Evolutionary conservation across 2,113 vertebrate species (phyloP), one percentile per base, ranked within the genome.

Genomic region (Myotis yumanensis): DNA sequence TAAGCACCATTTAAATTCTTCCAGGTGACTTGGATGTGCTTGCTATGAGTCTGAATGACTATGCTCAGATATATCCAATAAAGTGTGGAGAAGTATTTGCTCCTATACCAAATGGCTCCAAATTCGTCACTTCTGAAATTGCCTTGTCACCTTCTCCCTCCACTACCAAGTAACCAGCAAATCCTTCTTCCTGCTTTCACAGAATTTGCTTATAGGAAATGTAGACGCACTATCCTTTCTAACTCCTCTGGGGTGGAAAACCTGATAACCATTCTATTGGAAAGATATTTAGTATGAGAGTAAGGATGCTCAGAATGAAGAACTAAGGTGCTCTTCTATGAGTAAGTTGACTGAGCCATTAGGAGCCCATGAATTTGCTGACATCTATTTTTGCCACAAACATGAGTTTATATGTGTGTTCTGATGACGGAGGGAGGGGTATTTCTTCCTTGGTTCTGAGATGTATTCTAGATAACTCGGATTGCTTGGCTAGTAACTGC

Each of bases 1-100:
- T 94, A 75, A 85, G 40, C 22, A 86, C 16, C 62, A 88, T 75
- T 87, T 89, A 89, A 91, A 88, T 48, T 64, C 72, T 91, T 71
- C 46, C 16, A n/a, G 8, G 6, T 85, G 28, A 85, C 18, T 89
- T 23, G 10, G 30, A 90, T 40, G 32, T 68, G 6, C 37, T 93
- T 85, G 52, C 35, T n/a, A 4, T n/a, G 15, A 68, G 22, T 46
- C 10, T 17, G 66, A 90, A 51, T 77, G 73, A 62, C 32, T 25
- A 12, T 54, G 11, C 46, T 85, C 66, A 75, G 54, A 72, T 35
- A 51, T 0, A 72, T 89, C 92, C 62, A 86, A 62, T 69, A 68
- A 52, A 9, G 23, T 28, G 5, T 68, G 32, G 62, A 75, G 23
- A 46, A 68, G 52, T 37, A 68, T 64, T 91, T 75, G 6, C 8